A percentile compares a stretch with the other conserved stretches of the same genome.
phyloP scores from a whole-genome alignment of 1,140 invertebrate genomes.

The Aphelenchoides fujianensis region DNA sequence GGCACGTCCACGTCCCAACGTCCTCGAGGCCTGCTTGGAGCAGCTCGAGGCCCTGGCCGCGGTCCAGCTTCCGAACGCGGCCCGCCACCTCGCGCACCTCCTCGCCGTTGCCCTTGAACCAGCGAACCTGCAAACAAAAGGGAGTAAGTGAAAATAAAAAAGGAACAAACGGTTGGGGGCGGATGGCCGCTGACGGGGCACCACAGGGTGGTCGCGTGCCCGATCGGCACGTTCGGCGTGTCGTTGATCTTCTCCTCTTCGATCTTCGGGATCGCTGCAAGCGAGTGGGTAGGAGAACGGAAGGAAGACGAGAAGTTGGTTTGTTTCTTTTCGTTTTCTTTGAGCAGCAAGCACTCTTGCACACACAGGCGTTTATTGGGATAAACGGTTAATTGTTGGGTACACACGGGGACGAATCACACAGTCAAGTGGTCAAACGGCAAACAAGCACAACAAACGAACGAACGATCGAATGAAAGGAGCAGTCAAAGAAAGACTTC shows the following conservation, averaged over 20 bases:
- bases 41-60: conserved; percentile 53
- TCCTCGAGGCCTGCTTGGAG: conserved; percentile 33
- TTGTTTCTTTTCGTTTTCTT: too few relatives aligned
- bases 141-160: conserved; percentile 13
- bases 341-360: too few relatives aligned
- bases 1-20: conserved; percentile 52
- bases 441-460: background rate
- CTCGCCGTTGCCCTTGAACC: conserved; percentile 42
- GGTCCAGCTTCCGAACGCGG: conserved; percentile 46
- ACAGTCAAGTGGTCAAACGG: background rate
- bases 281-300: too few relatives aligned
- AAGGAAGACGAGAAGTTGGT: too few relatives aligned
- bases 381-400: too few relatives aligned
- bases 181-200: conserved; percentile 70
- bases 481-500: too few relatives aligned
- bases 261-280: conserved; percentile 37
- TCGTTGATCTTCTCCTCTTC: conserved; percentile 26
- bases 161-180: conserved; percentile 70
- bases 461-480: background rate
- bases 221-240: conserved; percentile 31
- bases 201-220: conserved; percentile 62
- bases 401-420: background rate
- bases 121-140: conserved; percentile 29
- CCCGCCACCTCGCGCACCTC: conserved; percentile 25
- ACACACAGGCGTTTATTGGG: too few relatives aligned